Evolutionary conservation across 2,888 invertebrate genomes (phyloP).

Genomic region (Ormyrus nitidulus): DNA sequence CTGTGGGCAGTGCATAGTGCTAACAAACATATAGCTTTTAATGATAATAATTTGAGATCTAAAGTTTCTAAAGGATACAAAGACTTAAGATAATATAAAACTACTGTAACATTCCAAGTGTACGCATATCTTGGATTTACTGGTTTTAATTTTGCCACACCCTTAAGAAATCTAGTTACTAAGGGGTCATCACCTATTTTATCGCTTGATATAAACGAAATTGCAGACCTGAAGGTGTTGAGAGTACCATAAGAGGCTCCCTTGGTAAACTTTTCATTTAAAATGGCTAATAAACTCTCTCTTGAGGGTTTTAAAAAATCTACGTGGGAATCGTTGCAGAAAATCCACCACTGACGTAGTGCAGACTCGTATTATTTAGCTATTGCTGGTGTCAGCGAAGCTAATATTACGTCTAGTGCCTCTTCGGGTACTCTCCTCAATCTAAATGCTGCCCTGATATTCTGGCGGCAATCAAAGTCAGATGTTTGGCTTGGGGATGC

Average conservation of each 20-base stretch:
- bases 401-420: constrained; percentile 2
- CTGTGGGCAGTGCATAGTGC: constrained; percentile 51
- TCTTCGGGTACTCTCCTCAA: constrained; percentile 12
- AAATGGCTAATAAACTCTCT: not conserved
- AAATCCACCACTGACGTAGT: not conserved
- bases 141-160: constrained; percentile 31
- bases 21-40: constrained; percentile 46
- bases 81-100: constrained; percentile 8
- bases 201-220: constrained; percentile 42
- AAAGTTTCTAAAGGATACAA: constrained; percentile 25
- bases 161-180: constrained; percentile 48
- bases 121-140: constrained; percentile 39
- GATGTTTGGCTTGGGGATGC: constrained; percentile 55
- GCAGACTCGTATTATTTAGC: not conserved
- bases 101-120: constrained; percentile 48
- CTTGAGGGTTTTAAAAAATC: not conserved
- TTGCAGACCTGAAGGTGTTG: constrained; percentile 40
- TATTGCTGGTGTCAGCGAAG: not conserved
- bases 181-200: constrained; percentile 46
- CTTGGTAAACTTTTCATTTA: not conserved
- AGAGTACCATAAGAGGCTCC: constrained; percentile 41
- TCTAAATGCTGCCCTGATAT: constrained; percentile 29
- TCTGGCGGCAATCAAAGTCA: constrained; percentile 31
- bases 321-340: not conserved
- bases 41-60: constrained; percentile 44